phyloP scores from a whole-genome alignment of 2,888 invertebrate genomes.

The Chirona hameri region DNA sequence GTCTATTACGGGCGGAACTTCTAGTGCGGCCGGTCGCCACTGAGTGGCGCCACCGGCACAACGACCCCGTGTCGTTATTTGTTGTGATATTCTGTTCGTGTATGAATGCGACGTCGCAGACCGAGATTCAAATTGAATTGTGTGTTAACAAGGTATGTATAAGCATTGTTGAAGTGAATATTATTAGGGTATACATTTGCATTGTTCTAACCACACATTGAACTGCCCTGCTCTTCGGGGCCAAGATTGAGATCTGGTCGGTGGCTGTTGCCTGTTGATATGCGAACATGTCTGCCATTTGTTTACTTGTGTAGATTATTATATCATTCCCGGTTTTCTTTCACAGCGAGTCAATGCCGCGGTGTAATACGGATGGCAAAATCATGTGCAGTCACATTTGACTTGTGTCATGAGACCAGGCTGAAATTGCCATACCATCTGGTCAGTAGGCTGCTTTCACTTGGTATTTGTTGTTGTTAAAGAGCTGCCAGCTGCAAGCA shows the following conservation, averaged over 20 bases:
- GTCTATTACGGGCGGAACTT: constrained; percentile 28
- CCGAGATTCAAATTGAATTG: not conserved
- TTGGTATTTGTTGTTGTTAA: not conserved
- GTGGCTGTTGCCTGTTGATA: not conserved
- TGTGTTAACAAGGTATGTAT: not conserved
- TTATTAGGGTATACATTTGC: not conserved
- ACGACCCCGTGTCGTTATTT: not conserved
- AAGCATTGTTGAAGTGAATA: not conserved
- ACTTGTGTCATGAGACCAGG: not conserved
- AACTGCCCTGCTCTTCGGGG: too few species aligned
- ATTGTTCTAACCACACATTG: not conserved
- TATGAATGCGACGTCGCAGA: not conserved
- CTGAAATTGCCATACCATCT: not conserved
- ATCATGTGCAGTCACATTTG: not conserved
- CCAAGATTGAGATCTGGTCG: not conserved
- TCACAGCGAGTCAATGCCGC: not conserved
- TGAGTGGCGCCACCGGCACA: not conserved
- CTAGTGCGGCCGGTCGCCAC: not conserved
- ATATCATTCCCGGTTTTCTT: not conserved
- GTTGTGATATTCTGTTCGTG: constrained; percentile 1
- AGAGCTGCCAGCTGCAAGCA: not conserved
- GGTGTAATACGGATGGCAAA: not conserved
- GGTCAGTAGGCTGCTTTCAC: not conserved
- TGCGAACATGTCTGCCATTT: not conserved
- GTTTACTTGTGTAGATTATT: not conserved